These are phyloP conservation scores for Etheostoma nigrum DNA, from an alignment of 2,797 vertebrate genomes.

Conservation along the genomic window DNA sequence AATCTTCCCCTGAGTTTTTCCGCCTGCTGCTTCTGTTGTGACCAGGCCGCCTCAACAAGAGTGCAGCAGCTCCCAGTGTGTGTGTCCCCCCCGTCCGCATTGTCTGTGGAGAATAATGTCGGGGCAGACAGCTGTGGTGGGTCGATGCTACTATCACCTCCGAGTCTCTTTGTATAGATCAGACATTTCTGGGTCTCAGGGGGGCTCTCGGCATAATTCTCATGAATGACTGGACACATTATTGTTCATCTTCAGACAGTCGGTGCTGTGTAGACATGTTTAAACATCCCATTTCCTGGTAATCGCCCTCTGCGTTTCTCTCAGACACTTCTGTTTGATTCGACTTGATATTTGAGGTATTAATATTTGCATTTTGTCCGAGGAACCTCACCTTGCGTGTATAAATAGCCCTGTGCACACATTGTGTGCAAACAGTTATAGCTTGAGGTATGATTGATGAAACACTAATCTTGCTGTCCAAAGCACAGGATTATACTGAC, in stretches of 20 bases:
- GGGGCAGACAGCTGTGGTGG: conserved; percentile 28
- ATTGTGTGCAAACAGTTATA: conserved; percentile 29
- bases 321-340: conserved; percentile 28
- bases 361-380: conserved; percentile 28
- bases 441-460: conserved; percentile 15
- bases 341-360: conserved; percentile 19
- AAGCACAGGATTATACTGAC: conserved; percentile 4
- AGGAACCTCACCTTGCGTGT: not conserved
- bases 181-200: conserved; percentile 29
- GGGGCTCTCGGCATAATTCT: conserved; percentile 18
- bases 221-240: conserved; percentile 52
- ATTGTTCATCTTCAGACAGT: not conserved
- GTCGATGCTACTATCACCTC: conserved; percentile 48
- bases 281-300: conserved; percentile 27
- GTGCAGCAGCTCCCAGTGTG: not conserved
- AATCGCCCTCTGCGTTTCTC: conserved; percentile 12
- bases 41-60: not conserved
- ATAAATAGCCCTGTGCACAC: conserved; percentile 7
- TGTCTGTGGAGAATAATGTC: conserved; percentile 16
- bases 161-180: conserved; percentile 13
- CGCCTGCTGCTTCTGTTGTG: conserved; percentile 6
- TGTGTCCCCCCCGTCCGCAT: not conserved
- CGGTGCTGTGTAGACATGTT: conserved; percentile 16
- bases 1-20: not conserved
- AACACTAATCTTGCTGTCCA: conserved; percentile 23